These are phyloP conservation scores for Mesoclemmys tuberculata DNA, from an alignment of 2,113 vertebrate genomes.

Conservation along the genomic window DNA sequence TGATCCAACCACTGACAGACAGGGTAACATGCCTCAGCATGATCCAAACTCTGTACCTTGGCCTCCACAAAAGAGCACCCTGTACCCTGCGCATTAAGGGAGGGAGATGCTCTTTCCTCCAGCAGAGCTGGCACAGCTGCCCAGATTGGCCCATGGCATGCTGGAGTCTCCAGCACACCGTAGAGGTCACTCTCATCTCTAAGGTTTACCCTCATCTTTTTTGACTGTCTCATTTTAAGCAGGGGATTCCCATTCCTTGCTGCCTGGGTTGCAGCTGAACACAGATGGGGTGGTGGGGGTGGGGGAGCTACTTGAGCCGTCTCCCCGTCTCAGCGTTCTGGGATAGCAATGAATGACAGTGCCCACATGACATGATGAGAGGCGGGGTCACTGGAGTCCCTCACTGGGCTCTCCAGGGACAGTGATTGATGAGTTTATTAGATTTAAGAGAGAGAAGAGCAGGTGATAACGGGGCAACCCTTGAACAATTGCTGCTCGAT, in stretches of 20 bases:
- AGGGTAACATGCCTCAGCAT: background rate
- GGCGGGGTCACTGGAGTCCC: background rate
- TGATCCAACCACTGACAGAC: background rate
- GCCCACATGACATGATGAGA: fast-evolving
- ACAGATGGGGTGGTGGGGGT: background rate
- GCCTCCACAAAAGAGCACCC: background rate
- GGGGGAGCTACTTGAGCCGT: background rate
- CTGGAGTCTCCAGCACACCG: background rate
- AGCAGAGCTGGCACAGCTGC: background rate
- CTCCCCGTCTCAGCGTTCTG: background rate
- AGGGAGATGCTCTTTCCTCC: background rate
- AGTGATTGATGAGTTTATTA: background rate
- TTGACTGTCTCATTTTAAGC: background rate
- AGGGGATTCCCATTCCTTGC: background rate
- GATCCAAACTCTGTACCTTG: background rate
- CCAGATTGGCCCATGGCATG: background rate
- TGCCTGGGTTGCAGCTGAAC: background rate
- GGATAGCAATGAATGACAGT: background rate
- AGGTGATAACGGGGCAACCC: fast-evolving
- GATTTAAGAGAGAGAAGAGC: background rate
- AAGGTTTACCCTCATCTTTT: background rate
- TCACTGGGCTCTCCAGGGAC: fast-evolving
- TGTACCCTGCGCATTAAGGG: background rate
- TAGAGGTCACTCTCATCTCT: background rate
- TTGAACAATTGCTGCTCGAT: fast-evolving